Conservation (phyloP, 1,140 invertebrate genomes). For the Homarus americanus region DNA sequence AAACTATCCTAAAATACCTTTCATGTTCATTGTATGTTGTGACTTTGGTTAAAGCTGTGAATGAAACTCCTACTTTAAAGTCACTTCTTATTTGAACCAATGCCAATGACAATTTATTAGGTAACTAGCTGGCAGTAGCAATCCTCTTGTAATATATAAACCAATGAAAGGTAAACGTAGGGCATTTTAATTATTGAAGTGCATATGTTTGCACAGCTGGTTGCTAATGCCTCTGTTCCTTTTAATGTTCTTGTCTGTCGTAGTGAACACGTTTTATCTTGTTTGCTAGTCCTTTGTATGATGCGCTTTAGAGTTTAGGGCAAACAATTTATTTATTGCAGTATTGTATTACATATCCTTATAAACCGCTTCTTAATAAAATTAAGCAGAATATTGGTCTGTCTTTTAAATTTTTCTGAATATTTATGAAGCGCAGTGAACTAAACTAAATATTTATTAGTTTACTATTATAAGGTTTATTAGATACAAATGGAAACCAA, state of each 20-base stretch:
- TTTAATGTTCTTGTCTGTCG: conserved; percentile 46
- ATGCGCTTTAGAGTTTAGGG: conserved; percentile 50
- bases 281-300: conserved; percentile 36
- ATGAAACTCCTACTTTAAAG: neutral
- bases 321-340: conserved; percentile 65
- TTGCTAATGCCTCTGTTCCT: conserved; percentile 42
- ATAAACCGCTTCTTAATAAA: conserved; percentile 67
- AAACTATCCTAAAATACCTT: neutral
- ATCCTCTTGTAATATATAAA: conserved; percentile 25
- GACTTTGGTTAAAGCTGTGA: neutral
- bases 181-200: conserved; percentile 20
- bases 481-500: neutral
- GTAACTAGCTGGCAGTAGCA: conserved; percentile 3
- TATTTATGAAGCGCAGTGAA: neutral
- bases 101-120: neutral
- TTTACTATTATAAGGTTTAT: neutral
- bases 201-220: conserved; percentile 45
- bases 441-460: neutral
- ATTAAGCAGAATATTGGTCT: conserved; percentile 31
- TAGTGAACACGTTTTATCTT: conserved; percentile 13
- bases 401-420: conserved; percentile 73
- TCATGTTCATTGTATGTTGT: neutral
- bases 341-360: conserved; percentile 56
- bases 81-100: neutral
- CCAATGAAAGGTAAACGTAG: neutral